Base-by-base conservation (phyloP, 2,888 invertebrate genomes). In the Pristionchus maxplancki region DNA sequence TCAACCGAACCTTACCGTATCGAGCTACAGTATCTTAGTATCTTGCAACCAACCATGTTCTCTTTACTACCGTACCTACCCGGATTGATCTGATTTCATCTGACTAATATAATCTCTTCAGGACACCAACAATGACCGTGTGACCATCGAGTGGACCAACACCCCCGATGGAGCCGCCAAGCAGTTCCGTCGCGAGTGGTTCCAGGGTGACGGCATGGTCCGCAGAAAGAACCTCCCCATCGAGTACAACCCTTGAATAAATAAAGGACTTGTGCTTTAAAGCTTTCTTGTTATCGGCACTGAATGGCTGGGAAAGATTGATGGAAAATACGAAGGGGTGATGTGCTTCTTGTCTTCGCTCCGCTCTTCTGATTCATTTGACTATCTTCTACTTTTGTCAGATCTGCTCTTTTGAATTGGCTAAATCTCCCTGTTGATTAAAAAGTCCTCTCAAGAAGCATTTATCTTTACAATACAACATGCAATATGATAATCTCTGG, bases 191-290 rank as follows among this genome's bases (percentile, higher is more conserved):
- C 92, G 90, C 84, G 91, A 90, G 64, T 91, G 91, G 91, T 91
- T 91, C 91, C 91, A 91, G 89, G 90, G 92, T 40, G 91, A 92
- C 89, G 91, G 91, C 11, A 92, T 91, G 90, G 91, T 91, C 74
- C 91, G 92, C 31, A 88, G 90, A 64, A 90, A 90, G 90, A 90
- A 90, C 89, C 88, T 90, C 24, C 89, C 90, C 67, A 90, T 90
- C 89, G 90, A 90, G 87, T 90, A 90, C 90, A 90, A 71, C 74
- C 89, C 89, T 87, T 89, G 82, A 89, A 71, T 34, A 37, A 67
- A 67, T 17, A 31, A 31, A 31, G 31, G 28, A 53, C 17, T 53
- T 53, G 20, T 53, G 20, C 17, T 17, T 53, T 11, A 44, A 44
- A 9, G 44, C 11, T 11, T 44, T 44, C 8, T 40, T 34, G 74